phyloP scores from a whole-genome alignment of 2,113 vertebrate genomes.

The Saccopteryx bilineata region DNA sequence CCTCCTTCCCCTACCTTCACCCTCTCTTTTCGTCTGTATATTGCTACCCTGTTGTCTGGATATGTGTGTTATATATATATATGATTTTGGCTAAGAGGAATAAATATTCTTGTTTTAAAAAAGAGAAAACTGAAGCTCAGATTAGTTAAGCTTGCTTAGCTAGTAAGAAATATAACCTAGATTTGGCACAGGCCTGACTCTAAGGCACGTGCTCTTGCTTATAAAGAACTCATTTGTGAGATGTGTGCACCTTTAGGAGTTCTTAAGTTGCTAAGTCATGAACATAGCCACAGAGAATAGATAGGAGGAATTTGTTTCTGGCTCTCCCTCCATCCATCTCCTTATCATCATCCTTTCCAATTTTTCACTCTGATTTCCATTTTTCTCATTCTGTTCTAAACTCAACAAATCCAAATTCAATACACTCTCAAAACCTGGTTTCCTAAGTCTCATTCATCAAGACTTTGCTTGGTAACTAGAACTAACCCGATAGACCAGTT shows the following conservation, averaged over 20 bases:
- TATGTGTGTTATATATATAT: too few relatives aligned
- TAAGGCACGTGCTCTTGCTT: background rate
- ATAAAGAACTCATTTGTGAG: constrained; percentile 11
- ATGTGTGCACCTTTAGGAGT: background rate
- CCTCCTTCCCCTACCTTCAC: too few relatives aligned
- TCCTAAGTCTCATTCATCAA: background rate
- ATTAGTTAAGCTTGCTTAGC: background rate
- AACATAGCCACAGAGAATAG: background rate
- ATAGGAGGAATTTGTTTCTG: background rate
- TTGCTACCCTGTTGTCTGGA: too few relatives aligned
- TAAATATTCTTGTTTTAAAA: background rate
- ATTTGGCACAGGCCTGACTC: background rate
- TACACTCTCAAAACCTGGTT: constrained; percentile 6
- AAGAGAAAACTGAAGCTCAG: background rate
- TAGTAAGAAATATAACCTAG: background rate
- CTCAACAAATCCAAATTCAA: constrained; percentile 29
- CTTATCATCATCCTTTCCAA: background rate
- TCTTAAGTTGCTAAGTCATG: background rate
- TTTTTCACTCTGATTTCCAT: background rate
- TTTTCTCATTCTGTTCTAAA: constrained; percentile 51
- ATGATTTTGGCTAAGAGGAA: too few relatives aligned
- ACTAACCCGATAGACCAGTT: background rate
- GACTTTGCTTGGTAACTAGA: background rate
- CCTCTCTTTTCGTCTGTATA: too few relatives aligned
- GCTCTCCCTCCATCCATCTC: background rate